Percentiles rank a stretch among this genome's conserved stretches.
phyloP scores from a whole-genome alignment of 1,140 invertebrate species.

The Nautilus pompilius region DNA sequence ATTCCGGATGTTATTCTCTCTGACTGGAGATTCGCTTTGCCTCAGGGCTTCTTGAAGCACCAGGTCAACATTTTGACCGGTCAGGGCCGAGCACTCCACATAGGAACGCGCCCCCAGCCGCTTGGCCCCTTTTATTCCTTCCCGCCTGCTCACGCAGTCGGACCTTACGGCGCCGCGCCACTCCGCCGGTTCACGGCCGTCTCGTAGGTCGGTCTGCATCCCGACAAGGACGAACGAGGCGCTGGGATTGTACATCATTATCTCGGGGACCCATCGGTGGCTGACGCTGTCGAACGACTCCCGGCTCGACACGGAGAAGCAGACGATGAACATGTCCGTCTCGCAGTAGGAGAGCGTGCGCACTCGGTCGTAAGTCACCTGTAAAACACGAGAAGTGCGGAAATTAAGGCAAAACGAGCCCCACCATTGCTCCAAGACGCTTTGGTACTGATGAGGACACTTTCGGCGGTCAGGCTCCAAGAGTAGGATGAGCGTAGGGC shows the following conservation, averaged over 20 bases:
- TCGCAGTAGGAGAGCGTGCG: slow-evolving; percentile 93
- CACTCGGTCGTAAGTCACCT: slow-evolving; percentile 91
- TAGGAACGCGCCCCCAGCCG: slow-evolving; percentile 74
- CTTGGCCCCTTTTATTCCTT: slow-evolving; percentile 72
- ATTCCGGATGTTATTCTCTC: too few relatives aligned
- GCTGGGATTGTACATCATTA: slow-evolving; percentile 68
- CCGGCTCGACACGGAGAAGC: slow-evolving; percentile 97
- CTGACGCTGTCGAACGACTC: slow-evolving; percentile 97
- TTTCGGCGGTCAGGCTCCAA: too few relatives aligned
- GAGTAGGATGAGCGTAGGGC: too few relatives aligned
- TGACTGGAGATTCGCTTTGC: too few relatives aligned
- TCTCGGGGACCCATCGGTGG: slow-evolving; percentile 71
- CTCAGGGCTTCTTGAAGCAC: slow-evolving; percentile 50
- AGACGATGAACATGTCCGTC: slow-evolving; percentile 98
- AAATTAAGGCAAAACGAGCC: too few relatives aligned
- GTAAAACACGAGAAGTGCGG: slow-evolving; percentile 20
- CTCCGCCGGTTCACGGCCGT: too few relatives aligned
- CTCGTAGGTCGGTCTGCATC: slow-evolving; percentile 45
- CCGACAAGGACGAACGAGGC: slow-evolving; percentile 82
- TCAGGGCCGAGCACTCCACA: slow-evolving; percentile 86
- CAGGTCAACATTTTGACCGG: slow-evolving; percentile 44
- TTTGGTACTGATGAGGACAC: too few relatives aligned
- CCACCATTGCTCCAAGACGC: too few relatives aligned
- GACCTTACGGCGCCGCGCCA: too few relatives aligned
- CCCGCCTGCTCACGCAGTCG: slow-evolving; percentile 68